A percentile compares a stretch with the other conserved stretches of the same genome.
Evolutionary conservation across 2,797 vertebrate species (phyloP).

Genomic region (Mus caroli): DNA sequence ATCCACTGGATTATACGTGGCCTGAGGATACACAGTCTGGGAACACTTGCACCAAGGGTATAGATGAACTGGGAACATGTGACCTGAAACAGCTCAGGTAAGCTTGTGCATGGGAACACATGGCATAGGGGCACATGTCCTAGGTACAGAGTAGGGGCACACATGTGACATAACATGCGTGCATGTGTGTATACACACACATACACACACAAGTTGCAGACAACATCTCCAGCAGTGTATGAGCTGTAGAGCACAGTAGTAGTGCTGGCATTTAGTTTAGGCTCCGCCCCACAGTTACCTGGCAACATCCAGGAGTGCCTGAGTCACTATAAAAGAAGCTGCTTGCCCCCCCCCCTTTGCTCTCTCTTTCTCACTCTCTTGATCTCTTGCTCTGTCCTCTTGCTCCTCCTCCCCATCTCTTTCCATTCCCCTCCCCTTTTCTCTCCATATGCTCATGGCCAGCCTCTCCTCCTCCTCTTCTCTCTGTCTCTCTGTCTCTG

Average conservation of each 20-base stretch:
- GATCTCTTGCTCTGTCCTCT: not conserved
- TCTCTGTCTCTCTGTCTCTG: too few species aligned
- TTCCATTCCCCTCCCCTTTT: too few species aligned
- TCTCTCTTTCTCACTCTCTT: not conserved
- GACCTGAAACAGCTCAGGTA: not conserved
- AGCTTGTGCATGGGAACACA: not conserved
- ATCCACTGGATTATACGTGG: not conserved
- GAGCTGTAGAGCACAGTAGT: not conserved
- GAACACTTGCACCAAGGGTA: not conserved
- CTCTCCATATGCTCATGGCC: too few species aligned
- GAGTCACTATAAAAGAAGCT: not conserved
- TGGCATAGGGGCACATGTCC: not conserved
- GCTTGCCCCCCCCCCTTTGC: rapidly evolving
- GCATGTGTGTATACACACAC: not conserved
- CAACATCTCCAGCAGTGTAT: not conserved
- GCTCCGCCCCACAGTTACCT: not conserved
- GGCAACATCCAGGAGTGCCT: not conserved
- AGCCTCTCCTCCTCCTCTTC: too few species aligned
- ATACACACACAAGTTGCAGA: not conserved
- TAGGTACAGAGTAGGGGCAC: not conserved
- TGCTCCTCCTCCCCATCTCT: too few species aligned
- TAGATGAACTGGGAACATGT: not conserved
- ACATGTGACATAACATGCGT: too few species aligned
- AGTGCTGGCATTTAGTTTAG: too few species aligned
- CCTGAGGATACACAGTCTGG: not conserved